Percentiles rank a stretch among this genome's conserved stretches.
These are phyloP conservation scores for Caenorhabditis remanei DNA, from an alignment of 1,140 invertebrate species.

Conservation along the genomic window DNA sequence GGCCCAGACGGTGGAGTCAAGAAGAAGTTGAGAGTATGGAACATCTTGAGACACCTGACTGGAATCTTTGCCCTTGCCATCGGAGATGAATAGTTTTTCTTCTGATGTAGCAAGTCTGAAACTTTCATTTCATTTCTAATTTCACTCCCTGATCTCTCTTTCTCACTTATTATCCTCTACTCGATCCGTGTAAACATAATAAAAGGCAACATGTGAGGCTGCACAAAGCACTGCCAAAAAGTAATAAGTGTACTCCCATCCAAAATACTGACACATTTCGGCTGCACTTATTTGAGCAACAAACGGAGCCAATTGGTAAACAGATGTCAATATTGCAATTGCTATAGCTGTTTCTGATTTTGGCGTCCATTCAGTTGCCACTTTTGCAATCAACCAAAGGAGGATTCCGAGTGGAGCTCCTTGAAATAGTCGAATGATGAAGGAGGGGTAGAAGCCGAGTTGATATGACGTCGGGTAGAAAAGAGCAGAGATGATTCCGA, in stretches of 20 bases:
- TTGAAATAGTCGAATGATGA: slow-evolving; percentile 24
- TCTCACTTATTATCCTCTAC: slow-evolving; percentile 13
- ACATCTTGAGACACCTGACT: neutral
- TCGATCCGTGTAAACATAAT: slow-evolving; percentile 23
- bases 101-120: slow-evolving; percentile 7
- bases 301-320: slow-evolving; percentile 45
- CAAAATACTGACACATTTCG: slow-evolving; percentile 51
- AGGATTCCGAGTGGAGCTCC: slow-evolving; percentile 40
- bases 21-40: slow-evolving; percentile 44
- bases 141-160: neutral
- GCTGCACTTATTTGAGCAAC: slow-evolving; percentile 45
- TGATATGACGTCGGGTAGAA: slow-evolving; percentile 25
- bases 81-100: slow-evolving; percentile 27
- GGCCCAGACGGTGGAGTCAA: slow-evolving; percentile 30
- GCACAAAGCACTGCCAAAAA: slow-evolving; percentile 35
- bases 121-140: too few relatives aligned
- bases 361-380: slow-evolving; percentile 42
- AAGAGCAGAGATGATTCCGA: slow-evolving; percentile 27
- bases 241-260: slow-evolving; percentile 61
- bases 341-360: slow-evolving; percentile 31
- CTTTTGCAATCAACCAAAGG: slow-evolving; percentile 27
- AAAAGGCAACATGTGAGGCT: slow-evolving; percentile 31
- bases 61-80: slow-evolving; percentile 19
- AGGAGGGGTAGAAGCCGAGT: slow-evolving; percentile 5
- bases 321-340: slow-evolving; percentile 28